Evolutionary conservation across 2,797 vertebrate genomes (phyloP).

Genomic region (Otolemur crassicaudatus): DNA sequence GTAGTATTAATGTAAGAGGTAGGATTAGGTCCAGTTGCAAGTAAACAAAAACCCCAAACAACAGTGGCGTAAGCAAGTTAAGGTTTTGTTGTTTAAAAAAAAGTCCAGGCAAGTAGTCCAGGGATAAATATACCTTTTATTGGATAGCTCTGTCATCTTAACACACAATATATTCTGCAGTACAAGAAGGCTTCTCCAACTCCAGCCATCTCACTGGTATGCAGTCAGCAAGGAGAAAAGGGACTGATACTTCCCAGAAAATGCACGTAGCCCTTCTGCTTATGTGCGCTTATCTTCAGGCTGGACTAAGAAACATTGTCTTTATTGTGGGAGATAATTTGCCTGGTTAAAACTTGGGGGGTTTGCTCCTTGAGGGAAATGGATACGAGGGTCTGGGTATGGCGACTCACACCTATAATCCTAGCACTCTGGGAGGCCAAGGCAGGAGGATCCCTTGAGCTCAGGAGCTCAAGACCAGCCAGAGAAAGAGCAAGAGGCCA

Average conservation of each 20-base stretch:
- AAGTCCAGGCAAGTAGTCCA: not conserved
- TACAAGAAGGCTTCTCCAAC: not conserved
- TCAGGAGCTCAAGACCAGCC: no score
- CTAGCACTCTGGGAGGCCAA: no score
- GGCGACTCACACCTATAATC: no score
- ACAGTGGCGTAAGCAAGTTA: not conserved
- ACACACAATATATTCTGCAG: not conserved
- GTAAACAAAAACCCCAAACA: not conserved
- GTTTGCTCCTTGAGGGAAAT: not conserved
- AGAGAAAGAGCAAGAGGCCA: no score
- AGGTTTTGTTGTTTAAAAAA: conserved; percentile 20
- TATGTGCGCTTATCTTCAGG: not conserved
- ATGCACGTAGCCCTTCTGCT: not conserved
- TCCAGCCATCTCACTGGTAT: not conserved
- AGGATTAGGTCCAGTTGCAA: not conserved
- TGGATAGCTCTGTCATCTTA: not conserved
- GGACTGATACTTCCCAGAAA: not conserved
- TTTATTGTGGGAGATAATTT: not conserved
- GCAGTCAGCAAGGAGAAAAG: not conserved
- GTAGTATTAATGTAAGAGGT: not conserved
- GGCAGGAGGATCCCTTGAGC: no score
- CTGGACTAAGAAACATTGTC: not conserved
- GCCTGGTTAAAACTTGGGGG: not conserved
- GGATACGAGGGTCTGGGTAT: not conserved
- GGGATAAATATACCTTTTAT: not conserved